Conservation (phyloP, 1,140 invertebrate genomes). For the Grapholita molesta region DNA sequence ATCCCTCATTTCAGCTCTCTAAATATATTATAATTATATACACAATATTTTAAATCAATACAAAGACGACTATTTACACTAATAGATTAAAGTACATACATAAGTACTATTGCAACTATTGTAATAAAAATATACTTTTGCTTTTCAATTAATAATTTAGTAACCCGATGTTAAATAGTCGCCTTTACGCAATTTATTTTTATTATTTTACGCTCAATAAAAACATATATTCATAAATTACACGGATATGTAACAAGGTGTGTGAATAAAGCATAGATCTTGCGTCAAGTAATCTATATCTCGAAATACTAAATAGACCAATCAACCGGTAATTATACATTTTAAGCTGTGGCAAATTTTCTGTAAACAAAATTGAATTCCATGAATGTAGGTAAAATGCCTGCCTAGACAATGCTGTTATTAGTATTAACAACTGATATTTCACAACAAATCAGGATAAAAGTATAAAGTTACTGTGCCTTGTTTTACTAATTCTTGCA, state of each 20-base stretch:
- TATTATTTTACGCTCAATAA: not conserved
- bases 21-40: not conserved
- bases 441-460: too few relatives aligned
- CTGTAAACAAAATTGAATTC: too few relatives aligned
- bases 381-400: too few relatives aligned
- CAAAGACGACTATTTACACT: not conserved
- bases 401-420: too few relatives aligned
- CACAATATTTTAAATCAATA: not conserved
- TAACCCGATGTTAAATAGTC: not conserved
- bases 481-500: not conserved
- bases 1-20: not conserved
- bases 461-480: conserved; percentile 6
- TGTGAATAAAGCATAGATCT: not conserved
- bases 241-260: not conserved
- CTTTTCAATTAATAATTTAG: not conserved
- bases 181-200: not conserved
- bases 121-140: not conserved
- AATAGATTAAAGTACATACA: not conserved
- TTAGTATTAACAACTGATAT: too few relatives aligned
- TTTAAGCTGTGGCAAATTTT: too few relatives aligned
- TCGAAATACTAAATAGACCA: not conserved
- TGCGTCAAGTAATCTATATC: not conserved
- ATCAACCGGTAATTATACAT: too few relatives aligned
- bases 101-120: not conserved
- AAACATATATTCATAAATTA: not conserved